These are phyloP conservation scores for Staurois parvus DNA, from an alignment of 2,797 vertebrate genomes.

Conservation along the genomic window DNA sequence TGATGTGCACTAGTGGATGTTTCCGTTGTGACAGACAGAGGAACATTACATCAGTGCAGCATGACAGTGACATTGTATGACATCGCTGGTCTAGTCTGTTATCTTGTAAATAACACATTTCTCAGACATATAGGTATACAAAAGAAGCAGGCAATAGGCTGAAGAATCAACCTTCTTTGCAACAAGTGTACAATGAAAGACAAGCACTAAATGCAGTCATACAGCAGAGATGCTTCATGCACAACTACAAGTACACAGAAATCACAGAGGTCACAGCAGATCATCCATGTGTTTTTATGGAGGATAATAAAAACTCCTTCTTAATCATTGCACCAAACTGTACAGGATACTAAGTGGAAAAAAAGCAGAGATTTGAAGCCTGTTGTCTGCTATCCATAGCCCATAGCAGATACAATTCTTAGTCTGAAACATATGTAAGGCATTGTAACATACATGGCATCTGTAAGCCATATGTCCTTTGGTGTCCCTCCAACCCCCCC, in stretches of 20 bases:
- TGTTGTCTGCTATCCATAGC: too few species aligned
- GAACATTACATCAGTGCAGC: constrained; percentile 26
- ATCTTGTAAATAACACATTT: constrained; percentile 11
- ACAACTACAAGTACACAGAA: background rate
- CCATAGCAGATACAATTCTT: too few species aligned
- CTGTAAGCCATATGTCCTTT: too few species aligned
- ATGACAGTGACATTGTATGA: constrained; percentile 28
- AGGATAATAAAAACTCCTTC: background rate
- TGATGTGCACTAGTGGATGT: constrained; percentile 51
- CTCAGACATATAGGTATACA: background rate
- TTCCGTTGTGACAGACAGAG: constrained; percentile 31
- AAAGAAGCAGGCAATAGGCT: background rate
- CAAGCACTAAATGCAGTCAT: too few species aligned
- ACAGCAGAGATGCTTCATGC: too few species aligned
- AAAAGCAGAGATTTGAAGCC: too few species aligned
- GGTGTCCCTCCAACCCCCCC: too few species aligned
- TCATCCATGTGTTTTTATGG: background rate
- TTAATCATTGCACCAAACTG: too few species aligned
- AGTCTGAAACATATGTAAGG: too few species aligned
- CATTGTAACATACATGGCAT: background rate
- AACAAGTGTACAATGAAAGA: background rate
- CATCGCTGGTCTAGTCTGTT: background rate
- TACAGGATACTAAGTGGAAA: too few species aligned
- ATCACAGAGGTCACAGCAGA: background rate
- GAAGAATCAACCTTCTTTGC: background rate